phyloP scores from a whole-genome alignment of 2,888 invertebrate species.

The Geophilus truncorum region DNA sequence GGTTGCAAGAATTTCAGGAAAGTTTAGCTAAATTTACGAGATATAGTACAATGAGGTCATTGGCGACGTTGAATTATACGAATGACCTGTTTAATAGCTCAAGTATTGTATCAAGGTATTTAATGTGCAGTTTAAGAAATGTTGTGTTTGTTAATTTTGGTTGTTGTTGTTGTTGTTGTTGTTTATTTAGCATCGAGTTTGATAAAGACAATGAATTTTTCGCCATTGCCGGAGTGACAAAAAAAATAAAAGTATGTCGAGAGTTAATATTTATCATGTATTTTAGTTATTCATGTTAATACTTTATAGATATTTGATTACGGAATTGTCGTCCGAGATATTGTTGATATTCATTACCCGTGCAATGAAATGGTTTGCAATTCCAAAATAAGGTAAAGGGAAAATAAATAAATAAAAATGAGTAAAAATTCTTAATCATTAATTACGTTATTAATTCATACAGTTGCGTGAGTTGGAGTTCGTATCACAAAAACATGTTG shows the following conservation, averaged over 20 bases:
- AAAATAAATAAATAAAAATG: background rate
- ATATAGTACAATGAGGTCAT: constrained; percentile 68
- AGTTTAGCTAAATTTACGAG: constrained; percentile 80
- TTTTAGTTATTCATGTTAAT: background rate
- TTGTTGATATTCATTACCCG: constrained; percentile 87
- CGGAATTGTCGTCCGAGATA: constrained; percentile 73
- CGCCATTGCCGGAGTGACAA: constrained; percentile 92
- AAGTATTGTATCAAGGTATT: constrained; percentile 53
- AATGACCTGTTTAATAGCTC: constrained; percentile 71
- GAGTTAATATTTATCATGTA: background rate
- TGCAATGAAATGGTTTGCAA: constrained; percentile 83
- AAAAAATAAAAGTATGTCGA: constrained; percentile 71
- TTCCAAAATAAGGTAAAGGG: constrained; percentile 71
- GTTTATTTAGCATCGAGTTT: constrained; percentile 73
- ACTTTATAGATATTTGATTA: constrained; percentile 65
- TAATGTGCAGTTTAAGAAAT: background rate
- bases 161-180: background rate
- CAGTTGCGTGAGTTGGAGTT: constrained; percentile 91
- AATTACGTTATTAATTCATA: background rate
- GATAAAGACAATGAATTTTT: constrained; percentile 94
- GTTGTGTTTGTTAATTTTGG: background rate
- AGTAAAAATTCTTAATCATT: background rate
- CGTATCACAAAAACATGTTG: constrained; percentile 77
- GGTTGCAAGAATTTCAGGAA: constrained; percentile 63
- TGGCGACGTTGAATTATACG: constrained; percentile 84